Conservation (phyloP, 2,797 vertebrate species). For the Carcharodon carcharias region DNA sequence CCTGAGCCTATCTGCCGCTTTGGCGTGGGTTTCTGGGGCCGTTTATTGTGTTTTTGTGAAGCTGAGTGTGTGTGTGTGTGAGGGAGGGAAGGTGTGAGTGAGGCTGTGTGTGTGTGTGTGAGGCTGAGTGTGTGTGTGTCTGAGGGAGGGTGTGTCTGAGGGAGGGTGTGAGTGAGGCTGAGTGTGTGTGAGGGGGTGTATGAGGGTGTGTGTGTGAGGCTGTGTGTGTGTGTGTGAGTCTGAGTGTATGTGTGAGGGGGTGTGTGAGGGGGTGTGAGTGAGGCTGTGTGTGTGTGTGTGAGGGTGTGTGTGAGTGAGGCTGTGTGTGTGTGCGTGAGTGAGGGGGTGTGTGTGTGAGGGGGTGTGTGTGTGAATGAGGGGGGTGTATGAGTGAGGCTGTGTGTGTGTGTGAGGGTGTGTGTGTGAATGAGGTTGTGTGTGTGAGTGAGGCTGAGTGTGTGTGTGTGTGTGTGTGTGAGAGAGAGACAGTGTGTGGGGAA, state of each 20-base stretch:
- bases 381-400: neutral
- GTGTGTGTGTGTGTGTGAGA: neutral
- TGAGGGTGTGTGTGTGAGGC: no score
- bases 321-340: neutral
- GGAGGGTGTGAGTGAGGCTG: neutral
- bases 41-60: neutral
- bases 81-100: no score
- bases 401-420: neutral
- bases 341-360: neutral
- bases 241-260: no score
- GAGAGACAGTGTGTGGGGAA: neutral
- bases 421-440: neutral
- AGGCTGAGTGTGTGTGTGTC: no score
- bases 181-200: no score
- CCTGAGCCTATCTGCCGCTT: neutral
- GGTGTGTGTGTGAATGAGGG: neutral
- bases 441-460: neutral
- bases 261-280: neutral
- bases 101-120: neutral
- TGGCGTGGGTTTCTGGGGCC: neutral
- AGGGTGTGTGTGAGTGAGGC: neutral
- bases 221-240: neutral
- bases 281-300: neutral
- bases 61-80: neutral
- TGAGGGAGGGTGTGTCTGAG: neutral